phyloP scores from a whole-genome alignment of 2,797 vertebrate genomes.

The Hirundo rustica region DNA sequence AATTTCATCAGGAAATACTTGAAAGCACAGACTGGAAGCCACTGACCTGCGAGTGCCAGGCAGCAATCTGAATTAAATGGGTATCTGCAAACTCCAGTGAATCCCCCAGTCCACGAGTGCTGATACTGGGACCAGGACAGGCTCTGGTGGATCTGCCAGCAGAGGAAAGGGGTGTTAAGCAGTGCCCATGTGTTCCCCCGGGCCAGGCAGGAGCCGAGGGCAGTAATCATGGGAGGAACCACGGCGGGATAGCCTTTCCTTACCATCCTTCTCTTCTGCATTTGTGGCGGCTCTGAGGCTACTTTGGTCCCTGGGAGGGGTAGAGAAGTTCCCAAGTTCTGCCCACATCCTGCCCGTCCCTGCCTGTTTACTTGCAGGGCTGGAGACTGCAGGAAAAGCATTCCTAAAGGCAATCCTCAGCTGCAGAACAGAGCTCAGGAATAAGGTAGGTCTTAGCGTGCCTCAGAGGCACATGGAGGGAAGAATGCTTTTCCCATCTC shows the following conservation, averaged over 20 bases:
- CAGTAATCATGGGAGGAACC: not conserved
- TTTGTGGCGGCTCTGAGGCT: conserved; percentile 46
- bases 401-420: not conserved
- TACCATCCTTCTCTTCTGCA: not conserved
- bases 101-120: rapidly evolving
- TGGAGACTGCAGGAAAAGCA: not conserved
- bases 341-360: conserved; percentile 57
- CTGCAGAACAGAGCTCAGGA: not conserved
- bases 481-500: not conserved
- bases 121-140: not conserved
- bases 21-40: not conserved
- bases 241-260: not conserved
- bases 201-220: not conserved
- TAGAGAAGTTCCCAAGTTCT: conserved; percentile 39
- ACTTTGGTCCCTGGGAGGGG: conserved; percentile 61
- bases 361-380: conserved; percentile 39
- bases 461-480: not conserved
- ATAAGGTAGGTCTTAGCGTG: not conserved
- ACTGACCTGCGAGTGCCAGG: not conserved
- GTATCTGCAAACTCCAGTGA: not conserved
- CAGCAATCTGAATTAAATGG: not conserved
- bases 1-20: not conserved
- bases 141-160: not conserved
- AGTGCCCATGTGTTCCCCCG: not conserved
- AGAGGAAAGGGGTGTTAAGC: not conserved